Evolutionary conservation across 2,113 vertebrate genomes (phyloP).

Genomic region (Platycercus adscitus): DNA sequence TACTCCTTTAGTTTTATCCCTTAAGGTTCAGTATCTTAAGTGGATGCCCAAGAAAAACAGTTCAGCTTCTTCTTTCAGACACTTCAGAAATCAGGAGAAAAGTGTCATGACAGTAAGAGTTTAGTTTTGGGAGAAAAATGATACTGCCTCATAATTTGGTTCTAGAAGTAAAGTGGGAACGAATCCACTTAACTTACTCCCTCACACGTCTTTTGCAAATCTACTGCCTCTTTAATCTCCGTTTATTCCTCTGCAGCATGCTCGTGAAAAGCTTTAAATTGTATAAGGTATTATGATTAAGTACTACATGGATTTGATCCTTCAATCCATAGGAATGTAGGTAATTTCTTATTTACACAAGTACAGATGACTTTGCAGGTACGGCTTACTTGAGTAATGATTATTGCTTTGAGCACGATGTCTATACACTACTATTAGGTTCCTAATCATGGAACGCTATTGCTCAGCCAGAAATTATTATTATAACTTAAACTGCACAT

Average conservation of each 20-base stretch:
- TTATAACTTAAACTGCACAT: not conserved
- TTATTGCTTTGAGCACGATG: not conserved
- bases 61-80: not conserved
- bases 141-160: not conserved
- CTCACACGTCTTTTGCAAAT: not conserved
- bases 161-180: not conserved
- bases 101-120: not conserved
- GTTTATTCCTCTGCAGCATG: not conserved
- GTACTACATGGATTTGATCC: not conserved
- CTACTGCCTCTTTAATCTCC: not conserved
- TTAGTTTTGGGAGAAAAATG: not conserved
- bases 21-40: not conserved
- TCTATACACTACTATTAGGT: not conserved
- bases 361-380: not conserved
- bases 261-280: not conserved
- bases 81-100: not conserved
- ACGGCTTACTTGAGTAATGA: not conserved
- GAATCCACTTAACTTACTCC: not conserved
- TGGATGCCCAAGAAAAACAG: not conserved
- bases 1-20: not conserved
- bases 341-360: constrained; percentile 6
- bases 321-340: not conserved
- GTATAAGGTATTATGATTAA: not conserved
- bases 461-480: not conserved
- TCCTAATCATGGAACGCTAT: not conserved